These are phyloP conservation scores for Clarias macrocephalus DNA, from an alignment of 2,113 vertebrate species.

Conservation along the genomic window DNA sequence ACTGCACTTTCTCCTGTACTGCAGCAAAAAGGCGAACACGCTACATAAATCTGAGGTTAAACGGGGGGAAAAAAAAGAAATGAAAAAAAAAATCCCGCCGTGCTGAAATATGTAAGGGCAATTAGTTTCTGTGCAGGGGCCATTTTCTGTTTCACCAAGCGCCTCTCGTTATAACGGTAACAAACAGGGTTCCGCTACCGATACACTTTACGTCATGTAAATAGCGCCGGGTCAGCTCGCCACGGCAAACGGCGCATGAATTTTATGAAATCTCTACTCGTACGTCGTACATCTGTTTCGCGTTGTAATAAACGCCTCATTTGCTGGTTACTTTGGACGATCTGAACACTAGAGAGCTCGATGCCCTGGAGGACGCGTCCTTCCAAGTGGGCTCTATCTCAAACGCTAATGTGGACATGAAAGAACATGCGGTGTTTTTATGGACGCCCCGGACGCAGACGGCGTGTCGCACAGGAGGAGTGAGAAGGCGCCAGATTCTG, in stretches of 20 bases:
- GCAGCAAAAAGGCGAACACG: slow-evolving; percentile 28
- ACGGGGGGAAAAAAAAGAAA: slow-evolving; percentile 1
- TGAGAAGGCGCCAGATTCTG: background rate
- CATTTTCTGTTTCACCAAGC: slow-evolving; percentile 16
- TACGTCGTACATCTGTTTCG: slow-evolving; percentile 47
- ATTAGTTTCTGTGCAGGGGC: slow-evolving; percentile 46
- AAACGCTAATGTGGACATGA: background rate
- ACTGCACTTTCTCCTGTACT: slow-evolving; percentile 48
- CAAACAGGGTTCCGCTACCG: slow-evolving; percentile 50
- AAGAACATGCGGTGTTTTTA: background rate
- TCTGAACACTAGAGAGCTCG: slow-evolving; percentile 16
- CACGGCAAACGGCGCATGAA: slow-evolving; percentile 38
- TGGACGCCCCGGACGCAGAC: background rate
- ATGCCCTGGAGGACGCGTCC: background rate
- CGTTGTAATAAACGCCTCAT: slow-evolving; percentile 50
- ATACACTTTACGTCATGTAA: slow-evolving; percentile 52
- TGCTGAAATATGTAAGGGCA: slow-evolving; percentile 42
- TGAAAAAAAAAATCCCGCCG: background rate
- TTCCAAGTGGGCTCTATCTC: slow-evolving; percentile 13
- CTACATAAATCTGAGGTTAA: slow-evolving; percentile 56
- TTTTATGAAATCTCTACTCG: slow-evolving; percentile 48
- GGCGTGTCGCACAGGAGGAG: background rate
- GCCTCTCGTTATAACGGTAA: slow-evolving; percentile 36
- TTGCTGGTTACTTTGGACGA: slow-evolving; percentile 42
- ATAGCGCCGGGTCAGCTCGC: slow-evolving; percentile 34